Evolutionary conservation across 2,888 invertebrate species (phyloP).

Genomic region (Cephus pygmeus): DNA sequence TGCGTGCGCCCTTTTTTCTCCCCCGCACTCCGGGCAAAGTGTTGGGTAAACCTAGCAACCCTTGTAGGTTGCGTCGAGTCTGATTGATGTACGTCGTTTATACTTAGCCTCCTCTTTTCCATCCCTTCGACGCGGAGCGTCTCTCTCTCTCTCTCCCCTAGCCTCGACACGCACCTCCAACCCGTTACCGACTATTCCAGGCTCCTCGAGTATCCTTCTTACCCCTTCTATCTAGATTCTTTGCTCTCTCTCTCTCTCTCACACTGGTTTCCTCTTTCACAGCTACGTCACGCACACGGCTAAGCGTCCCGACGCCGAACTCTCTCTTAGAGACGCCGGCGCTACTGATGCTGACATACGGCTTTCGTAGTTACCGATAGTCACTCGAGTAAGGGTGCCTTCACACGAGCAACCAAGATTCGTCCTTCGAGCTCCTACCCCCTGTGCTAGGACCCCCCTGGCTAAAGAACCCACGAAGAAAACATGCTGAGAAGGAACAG

Average conservation of each 20-base stretch:
- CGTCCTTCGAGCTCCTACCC: too few species aligned
- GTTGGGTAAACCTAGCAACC: conserved; percentile 11
- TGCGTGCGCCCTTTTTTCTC: not conserved
- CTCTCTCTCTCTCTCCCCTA: not conserved
- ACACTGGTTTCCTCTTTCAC: too few species aligned
- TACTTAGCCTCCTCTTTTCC: not conserved
- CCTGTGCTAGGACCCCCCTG: not conserved
- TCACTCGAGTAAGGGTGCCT: not conserved
- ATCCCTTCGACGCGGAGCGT: not conserved
- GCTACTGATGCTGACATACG: not conserved
- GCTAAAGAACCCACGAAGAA: not conserved
- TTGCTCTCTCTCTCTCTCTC: not conserved
- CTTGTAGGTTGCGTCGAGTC: conserved; percentile 18
- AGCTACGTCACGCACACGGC: not conserved
- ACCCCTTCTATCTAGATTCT: not conserved
- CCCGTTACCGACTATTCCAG: not conserved
- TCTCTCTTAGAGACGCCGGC: not conserved
- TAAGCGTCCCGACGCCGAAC: not conserved
- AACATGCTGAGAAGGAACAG: not conserved
- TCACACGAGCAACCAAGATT: not conserved
- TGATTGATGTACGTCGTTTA: conserved; percentile 32
- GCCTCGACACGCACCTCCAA: not conserved
- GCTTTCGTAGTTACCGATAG: not conserved
- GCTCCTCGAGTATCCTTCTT: not conserved
- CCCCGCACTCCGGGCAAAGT: not conserved